Conservation (phyloP, 2,888 invertebrate species). For the Mythimna lalbum region DNA sequence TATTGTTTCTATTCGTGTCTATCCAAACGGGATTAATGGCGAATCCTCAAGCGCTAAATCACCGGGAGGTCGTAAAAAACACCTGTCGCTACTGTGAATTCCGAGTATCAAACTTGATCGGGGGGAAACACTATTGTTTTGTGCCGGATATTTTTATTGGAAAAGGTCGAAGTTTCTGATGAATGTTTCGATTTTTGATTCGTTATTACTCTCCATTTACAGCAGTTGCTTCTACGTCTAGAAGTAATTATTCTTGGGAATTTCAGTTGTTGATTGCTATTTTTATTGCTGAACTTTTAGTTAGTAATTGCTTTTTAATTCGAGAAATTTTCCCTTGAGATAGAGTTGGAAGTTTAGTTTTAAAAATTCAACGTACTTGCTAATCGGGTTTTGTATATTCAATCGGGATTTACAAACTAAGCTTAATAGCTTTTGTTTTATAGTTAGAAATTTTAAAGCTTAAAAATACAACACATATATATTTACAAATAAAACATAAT, state of each 20-base stretch:
- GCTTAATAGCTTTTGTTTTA: constrained; percentile 31
- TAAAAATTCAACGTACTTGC: constrained; percentile 27
- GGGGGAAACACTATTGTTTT: constrained; percentile 74
- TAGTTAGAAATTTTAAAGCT: constrained; percentile 1
- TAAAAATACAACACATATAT: neutral
- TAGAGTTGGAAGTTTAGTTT: constrained; percentile 13
- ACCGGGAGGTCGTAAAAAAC: constrained; percentile 87
- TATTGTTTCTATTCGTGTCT: constrained; percentile 83
- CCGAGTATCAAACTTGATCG: constrained; percentile 82
- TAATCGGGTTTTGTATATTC: constrained; percentile 24
- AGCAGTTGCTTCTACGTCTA: constrained; percentile 25
- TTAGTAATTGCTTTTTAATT: constrained; percentile 49
- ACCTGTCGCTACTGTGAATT: constrained; percentile 86
- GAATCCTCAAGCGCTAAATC: constrained; percentile 86
- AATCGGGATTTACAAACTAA: constrained; percentile 9
- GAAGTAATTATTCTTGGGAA: constrained; percentile 44
- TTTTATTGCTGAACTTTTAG: constrained; percentile 49
- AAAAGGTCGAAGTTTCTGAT: constrained; percentile 53
- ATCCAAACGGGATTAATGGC: constrained; percentile 87
- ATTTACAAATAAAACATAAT: neutral
- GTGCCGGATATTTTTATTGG: constrained; percentile 72
- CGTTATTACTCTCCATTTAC: constrained; percentile 26
- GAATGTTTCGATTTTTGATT: constrained; percentile 54
- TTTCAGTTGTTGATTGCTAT: constrained; percentile 46
- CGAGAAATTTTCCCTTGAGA: constrained; percentile 29